Base-by-base conservation (phyloP, 2,888 invertebrate species). In the Aporophyla lueneburgensis region DNA sequence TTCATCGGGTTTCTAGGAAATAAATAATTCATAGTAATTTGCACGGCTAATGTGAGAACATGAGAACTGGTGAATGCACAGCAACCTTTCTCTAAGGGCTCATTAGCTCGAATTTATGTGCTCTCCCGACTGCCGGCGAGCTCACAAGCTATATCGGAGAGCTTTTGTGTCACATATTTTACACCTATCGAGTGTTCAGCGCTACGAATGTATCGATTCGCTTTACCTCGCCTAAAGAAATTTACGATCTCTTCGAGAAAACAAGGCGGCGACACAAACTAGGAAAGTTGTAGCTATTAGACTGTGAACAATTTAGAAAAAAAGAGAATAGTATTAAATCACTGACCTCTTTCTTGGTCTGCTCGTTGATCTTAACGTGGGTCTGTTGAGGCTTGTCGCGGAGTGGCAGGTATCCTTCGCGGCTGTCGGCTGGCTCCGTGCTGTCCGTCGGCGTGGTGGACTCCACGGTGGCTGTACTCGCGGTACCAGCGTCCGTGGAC, bases 301-400 rank as follows among this genome's bases (percentile, higher is more conserved):
- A 94, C 92, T 94, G 94, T 94, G 93, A 94, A 94, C 93, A 92
- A 92, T 92, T 93, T 91, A 92, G 91, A 89, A 84, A 88, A 88
- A 89, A 89, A 90, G 88, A 91, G 92, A 93, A 92, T 92, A 89
- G 89, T 91, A 90, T 91, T 93, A 93, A 94, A 93, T 93, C 92
- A 95, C 97, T 96, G 93, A 97, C 97, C 97, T 97, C 96, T 95
- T 96, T 97, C 90, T 96, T 97, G 79, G 96, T 96, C 90, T 96
- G 96, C 87, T 96, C 96, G 93, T 95, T 96, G 93, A 96, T 96
- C 92, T 96, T 96, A 88, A 96, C 96, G 91, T 96, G 94, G 74
- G 94, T 96, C 89, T 95, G 95, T 83, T 93, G 95, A 68, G 96
- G 96, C 84, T 96, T 96, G 90, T 96, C 97, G 83, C 96, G 94